A percentile compares a stretch with the other conserved stretches of the same genome.
phyloP scores from a whole-genome alignment of 2,797 vertebrate species.

The Ispidina picta region DNA sequence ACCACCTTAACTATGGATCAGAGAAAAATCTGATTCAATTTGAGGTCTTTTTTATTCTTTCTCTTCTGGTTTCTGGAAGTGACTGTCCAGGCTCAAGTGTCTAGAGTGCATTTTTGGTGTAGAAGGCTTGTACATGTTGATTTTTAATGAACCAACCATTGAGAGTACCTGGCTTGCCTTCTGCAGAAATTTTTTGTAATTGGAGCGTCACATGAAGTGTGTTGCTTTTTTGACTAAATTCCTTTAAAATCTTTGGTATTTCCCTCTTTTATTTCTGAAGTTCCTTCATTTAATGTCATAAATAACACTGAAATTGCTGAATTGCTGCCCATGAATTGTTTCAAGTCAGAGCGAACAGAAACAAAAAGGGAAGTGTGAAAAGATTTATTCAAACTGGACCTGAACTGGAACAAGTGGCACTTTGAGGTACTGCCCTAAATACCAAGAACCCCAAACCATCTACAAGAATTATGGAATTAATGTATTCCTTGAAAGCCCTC shows the following conservation, averaged over 20 bases:
- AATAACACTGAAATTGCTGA: constrained; percentile 28
- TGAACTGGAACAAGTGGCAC: neutral
- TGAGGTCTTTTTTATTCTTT: neutral
- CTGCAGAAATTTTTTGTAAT: neutral
- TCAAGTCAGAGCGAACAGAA: neutral
- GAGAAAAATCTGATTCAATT: neutral
- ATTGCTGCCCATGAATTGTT: neutral
- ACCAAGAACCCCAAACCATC: neutral
- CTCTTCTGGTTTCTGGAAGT: neutral
- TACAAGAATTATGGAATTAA: neutral
- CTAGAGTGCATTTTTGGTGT: neutral
- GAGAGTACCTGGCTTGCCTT: neutral
- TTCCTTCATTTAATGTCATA: constrained; percentile 19
- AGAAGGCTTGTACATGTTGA: neutral
- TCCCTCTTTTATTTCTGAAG: constrained; percentile 20
- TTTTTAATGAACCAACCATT: neutral
- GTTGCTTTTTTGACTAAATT: neutral
- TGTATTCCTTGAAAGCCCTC: neutral
- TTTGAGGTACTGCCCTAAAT: neutral
- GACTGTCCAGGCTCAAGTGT: neutral
- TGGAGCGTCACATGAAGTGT: neutral
- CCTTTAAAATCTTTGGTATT: neutral
- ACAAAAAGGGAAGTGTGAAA: neutral
- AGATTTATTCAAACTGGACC: neutral
- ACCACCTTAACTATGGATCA: neutral